Evolutionary conservation across 2,888 invertebrate species (phyloP).

Genomic region (Drosophila glabriapex): DNA sequence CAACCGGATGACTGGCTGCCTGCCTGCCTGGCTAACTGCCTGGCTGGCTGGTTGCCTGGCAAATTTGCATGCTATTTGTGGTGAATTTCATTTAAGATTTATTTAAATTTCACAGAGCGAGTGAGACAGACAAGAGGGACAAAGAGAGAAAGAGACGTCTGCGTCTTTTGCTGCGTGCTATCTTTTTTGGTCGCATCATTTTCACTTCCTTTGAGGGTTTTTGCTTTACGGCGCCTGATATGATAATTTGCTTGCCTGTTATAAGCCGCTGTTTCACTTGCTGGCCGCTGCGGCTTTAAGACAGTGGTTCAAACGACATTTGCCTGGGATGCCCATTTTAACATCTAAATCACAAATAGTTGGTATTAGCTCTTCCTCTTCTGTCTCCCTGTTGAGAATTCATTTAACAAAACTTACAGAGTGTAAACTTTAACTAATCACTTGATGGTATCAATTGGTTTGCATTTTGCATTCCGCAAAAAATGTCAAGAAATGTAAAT

Average conservation of each 20-base stretch:
- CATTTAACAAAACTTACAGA: not conserved
- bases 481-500: not conserved
- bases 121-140: no score
- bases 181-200: constrained; percentile 48
- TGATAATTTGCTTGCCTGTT: constrained; percentile 67
- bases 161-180: constrained; percentile 32
- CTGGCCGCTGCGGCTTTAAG: not conserved
- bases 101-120: constrained; percentile 64
- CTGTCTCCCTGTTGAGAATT: not conserved
- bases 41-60: constrained; percentile 34
- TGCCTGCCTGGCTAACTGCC: constrained; percentile 2
- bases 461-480: not conserved
- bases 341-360: not conserved
- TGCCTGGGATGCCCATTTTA: not conserved
- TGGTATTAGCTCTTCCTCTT: not conserved
- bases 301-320: not conserved
- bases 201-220: constrained; percentile 52
- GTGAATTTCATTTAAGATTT: constrained; percentile 75
- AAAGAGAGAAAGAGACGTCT: not conserved
- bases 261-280: constrained; percentile 12
- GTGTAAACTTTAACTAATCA: not conserved
- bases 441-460: not conserved
- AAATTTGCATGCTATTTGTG: constrained; percentile 75
- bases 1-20: constrained; percentile 43
- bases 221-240: constrained; percentile 62